phyloP scores from a whole-genome alignment of 2,888 invertebrate genomes.

The Hermaeophaga mercurialis region DNA sequence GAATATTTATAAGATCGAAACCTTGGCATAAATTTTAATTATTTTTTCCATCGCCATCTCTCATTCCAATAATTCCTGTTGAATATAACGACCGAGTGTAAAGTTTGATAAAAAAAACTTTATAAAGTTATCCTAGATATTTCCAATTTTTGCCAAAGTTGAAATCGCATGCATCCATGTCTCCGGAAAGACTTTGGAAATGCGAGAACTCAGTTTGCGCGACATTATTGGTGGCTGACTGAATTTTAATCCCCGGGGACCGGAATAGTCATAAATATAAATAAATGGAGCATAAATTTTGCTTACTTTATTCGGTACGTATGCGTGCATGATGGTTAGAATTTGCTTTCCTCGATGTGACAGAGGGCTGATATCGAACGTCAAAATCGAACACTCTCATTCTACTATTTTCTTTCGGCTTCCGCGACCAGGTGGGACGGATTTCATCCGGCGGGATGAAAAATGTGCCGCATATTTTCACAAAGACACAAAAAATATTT shows the following conservation, averaged over 20 bases:
- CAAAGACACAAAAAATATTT: no score
- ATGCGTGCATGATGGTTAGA: constrained; percentile 29
- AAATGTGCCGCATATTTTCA: constrained; percentile 6
- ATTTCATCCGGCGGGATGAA: constrained; percentile 4
- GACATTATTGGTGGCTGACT: constrained; percentile 2
- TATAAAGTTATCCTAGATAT: no score
- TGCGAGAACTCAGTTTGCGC: no score
- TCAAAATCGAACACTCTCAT: constrained; percentile 7
- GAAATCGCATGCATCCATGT: no score
- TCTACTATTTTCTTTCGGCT: constrained; percentile 4
- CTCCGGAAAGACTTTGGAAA: no score
- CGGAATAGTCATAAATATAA: constrained; percentile 47
- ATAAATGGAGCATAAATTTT: constrained; percentile 47
- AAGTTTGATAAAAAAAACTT: no score
- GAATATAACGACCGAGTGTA: no score
- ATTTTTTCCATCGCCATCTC: no score
- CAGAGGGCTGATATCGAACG: constrained; percentile 12
- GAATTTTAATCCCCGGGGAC: constrained; percentile 39
- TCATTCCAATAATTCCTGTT: no score
- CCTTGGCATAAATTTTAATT: no score
- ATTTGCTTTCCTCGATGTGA: constrained; percentile 10
- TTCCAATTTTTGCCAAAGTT: no score
- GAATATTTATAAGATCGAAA: no score
- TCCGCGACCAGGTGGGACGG: constrained; percentile 6
- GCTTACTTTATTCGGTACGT: constrained; percentile 37